A percentile compares a stretch with the other conserved stretches of the same genome.
These are phyloP conservation scores for Rapana venosa DNA, from an alignment of 2,888 invertebrate genomes.

Conservation along the genomic window DNA sequence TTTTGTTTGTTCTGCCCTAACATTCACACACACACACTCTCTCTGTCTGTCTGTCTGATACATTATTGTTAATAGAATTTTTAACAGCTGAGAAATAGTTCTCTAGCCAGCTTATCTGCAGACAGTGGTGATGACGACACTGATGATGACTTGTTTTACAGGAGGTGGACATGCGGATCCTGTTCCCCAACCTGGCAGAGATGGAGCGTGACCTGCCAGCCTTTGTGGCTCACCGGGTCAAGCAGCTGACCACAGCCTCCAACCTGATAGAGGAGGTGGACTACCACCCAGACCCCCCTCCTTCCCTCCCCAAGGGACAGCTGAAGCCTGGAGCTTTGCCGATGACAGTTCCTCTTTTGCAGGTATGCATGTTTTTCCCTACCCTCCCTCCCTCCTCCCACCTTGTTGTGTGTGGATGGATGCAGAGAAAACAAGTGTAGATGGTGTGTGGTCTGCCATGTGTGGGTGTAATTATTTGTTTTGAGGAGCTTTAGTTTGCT, in stretches of 20 bases:
- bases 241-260: conserved; percentile 86
- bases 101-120: too few relatives aligned
- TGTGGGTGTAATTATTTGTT: too few relatives aligned
- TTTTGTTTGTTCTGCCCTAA: too few relatives aligned
- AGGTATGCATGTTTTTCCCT: conserved; percentile 36
- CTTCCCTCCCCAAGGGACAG: conserved; percentile 83
- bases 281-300: conserved; percentile 81
- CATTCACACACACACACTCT: too few relatives aligned
- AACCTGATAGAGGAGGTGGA: conserved; percentile 86
- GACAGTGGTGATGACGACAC: too few relatives aligned
- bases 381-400: background rate
- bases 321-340: conserved; percentile 82
- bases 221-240: conserved; percentile 90
- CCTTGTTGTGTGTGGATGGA: too few relatives aligned
- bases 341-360: conserved; percentile 63
- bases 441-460: too few relatives aligned
- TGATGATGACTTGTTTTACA: conserved; percentile 41
- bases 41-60: too few relatives aligned
- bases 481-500: too few relatives aligned
- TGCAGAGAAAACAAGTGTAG: too few relatives aligned
- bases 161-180: conserved; percentile 62
- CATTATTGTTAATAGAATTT: too few relatives aligned
- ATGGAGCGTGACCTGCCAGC: conserved; percentile 86
- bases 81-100: too few relatives aligned
- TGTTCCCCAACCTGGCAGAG: conserved; percentile 80